Conservation (phyloP, 2,113 vertebrate species). For the Cisticola juncidis region DNA sequence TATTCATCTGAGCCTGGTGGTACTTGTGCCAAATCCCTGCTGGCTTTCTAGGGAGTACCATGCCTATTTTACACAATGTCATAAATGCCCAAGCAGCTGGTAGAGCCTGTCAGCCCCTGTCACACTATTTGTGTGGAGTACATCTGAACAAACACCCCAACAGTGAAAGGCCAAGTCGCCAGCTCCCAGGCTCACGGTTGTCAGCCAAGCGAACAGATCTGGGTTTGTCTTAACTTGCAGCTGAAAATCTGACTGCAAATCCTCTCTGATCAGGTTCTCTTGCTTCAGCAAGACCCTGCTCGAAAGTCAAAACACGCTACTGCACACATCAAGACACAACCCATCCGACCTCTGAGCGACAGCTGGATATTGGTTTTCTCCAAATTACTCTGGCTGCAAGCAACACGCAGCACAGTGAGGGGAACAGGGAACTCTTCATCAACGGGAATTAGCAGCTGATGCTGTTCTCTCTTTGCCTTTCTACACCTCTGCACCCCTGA, state of each 20-base stretch:
- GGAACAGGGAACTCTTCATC: background rate
- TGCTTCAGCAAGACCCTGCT: background rate
- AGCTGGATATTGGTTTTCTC: conserved; percentile 20
- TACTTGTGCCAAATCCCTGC: background rate
- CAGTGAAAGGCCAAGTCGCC: background rate
- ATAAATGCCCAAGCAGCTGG: background rate
- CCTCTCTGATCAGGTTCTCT: background rate
- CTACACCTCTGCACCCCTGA: background rate
- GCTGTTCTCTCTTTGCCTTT: background rate
- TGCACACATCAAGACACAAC: background rate
- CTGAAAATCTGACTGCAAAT: background rate
- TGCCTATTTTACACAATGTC: background rate
- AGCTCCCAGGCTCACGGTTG: rapidly evolving
- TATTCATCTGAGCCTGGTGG: background rate
- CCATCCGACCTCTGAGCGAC: background rate
- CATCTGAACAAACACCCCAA: background rate
- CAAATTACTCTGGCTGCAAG: background rate
- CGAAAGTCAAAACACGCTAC: background rate
- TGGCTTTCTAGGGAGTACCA: background rate
- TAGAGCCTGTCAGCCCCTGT: background rate
- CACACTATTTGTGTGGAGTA: rapidly evolving
- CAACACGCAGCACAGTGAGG: background rate
- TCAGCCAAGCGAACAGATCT: background rate
- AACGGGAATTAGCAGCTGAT: background rate
- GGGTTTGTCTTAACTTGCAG: background rate